phyloP scores from a whole-genome alignment of 92 coral and sea anemone genomes.

The Zoanthus gigantus region DNA sequence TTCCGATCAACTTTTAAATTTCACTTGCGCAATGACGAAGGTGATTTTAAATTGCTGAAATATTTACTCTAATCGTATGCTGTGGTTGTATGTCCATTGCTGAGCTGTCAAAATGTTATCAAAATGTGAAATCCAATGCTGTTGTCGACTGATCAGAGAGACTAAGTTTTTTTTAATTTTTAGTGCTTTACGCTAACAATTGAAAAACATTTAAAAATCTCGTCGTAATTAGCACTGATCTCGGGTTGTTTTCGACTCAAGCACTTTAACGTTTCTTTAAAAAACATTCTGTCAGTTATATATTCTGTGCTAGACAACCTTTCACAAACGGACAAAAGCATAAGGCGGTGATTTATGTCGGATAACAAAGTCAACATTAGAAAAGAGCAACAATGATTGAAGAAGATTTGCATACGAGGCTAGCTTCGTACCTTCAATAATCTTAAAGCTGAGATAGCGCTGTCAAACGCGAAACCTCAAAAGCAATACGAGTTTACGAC shows the following conservation, averaged over 20 bases:
- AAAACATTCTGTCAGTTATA: conserved; percentile 13
- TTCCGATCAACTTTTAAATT: conserved; percentile 36
- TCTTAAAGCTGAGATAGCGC: background rate
- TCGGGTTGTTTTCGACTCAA: background rate
- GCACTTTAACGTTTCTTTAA: background rate
- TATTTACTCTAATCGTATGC: conserved; percentile 20
- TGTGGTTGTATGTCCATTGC: background rate
- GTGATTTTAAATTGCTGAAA: conserved; percentile 28
- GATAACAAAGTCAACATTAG: conserved; percentile 39
- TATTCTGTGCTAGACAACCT: conserved; percentile 16
- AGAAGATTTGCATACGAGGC: conserved; percentile 31
- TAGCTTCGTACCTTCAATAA: background rate
- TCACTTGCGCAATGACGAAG: conserved; percentile 30
- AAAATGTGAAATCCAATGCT: conserved; percentile 24
- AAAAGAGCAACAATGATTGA: conserved; percentile 10
- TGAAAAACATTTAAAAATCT: background rate
- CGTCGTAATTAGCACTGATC: background rate
- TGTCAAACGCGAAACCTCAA: background rate
- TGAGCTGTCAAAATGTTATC: conserved; percentile 43
- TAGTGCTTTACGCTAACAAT: background rate
- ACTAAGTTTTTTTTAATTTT: background rate
- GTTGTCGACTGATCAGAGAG: background rate
- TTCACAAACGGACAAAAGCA: conserved; percentile 16
- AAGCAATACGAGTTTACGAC: background rate
- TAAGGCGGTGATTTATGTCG: conserved; percentile 26